Evolutionary conservation across 2,113 vertebrate genomes (phyloP).

Genomic region (Caloenas nicobarica): DNA sequence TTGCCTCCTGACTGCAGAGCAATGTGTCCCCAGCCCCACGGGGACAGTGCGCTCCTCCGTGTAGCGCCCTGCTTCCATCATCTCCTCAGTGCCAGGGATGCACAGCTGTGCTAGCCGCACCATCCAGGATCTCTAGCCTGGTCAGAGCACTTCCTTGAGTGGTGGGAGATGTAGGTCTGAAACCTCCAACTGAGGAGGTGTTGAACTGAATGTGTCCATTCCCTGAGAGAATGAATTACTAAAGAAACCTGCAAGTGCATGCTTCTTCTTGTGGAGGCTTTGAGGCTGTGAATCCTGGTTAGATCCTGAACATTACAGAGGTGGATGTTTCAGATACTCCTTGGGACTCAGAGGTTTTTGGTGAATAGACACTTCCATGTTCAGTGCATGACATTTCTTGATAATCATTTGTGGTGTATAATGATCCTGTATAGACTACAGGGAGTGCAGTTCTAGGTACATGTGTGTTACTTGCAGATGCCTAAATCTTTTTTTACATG

Average conservation of each 20-base stretch:
- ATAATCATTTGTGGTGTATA: background rate
- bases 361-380: background rate
- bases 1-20: background rate
- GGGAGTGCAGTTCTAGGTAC: background rate
- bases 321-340: background rate
- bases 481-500: background rate
- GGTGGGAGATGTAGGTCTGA: background rate
- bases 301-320: background rate
- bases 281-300: background rate
- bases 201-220: background rate
- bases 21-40: rapidly evolving
- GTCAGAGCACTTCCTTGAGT: background rate
- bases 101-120: background rate
- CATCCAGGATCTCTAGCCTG: background rate
- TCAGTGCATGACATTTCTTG: background rate
- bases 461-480: background rate
- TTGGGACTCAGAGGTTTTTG: background rate
- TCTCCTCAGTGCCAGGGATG: no score
- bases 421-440: background rate
- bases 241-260: rapidly evolving
- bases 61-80: background rate
- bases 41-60: rapidly evolving
- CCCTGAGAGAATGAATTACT: background rate
- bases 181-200: background rate
- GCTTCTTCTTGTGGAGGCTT: background rate